Conservation (phyloP, 2,113 vertebrate genomes). For the Scalopus aquaticus region DNA sequence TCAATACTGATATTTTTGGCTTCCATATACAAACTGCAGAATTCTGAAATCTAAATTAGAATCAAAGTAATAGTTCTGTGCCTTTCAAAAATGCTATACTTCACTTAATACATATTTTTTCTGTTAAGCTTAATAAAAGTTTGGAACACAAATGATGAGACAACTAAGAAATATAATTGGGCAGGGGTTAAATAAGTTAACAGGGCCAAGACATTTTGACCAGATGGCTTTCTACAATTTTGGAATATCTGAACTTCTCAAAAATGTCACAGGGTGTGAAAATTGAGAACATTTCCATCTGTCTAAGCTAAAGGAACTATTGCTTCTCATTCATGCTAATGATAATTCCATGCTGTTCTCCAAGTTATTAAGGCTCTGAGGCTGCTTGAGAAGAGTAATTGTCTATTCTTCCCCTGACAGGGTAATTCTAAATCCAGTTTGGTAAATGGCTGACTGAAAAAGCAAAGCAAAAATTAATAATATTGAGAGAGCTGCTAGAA, state of each 20-base stretch:
- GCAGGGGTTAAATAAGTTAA: conserved; percentile 48
- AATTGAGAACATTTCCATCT: conserved; percentile 79
- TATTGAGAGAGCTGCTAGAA: not conserved
- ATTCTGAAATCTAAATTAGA: not conserved
- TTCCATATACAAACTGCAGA: not conserved
- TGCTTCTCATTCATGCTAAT: not conserved
- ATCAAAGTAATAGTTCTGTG: not conserved
- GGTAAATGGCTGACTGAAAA: not conserved
- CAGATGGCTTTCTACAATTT: conserved; percentile 79
- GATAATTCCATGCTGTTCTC: conserved; percentile 41
- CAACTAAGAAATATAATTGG: not conserved
- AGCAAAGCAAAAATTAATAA: conserved; percentile 17
- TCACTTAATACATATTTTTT: not conserved
- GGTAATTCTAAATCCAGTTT: not conserved
- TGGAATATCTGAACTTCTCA: conserved; percentile 77
- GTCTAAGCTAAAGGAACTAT: conserved; percentile 67
- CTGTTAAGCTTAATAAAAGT: conserved; percentile 6
- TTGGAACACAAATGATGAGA: not conserved
- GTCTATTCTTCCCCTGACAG: not conserved
- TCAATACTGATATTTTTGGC: not conserved
- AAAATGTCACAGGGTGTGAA: conserved; percentile 71
- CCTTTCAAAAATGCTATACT: not conserved
- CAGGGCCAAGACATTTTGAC: conserved; percentile 57
- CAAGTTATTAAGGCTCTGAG: conserved; percentile 18
- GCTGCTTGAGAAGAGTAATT: conserved; percentile 36